Evolutionary conservation across 2,888 invertebrate species (phyloP).

Genomic region (Parelbella ahira): DNA sequence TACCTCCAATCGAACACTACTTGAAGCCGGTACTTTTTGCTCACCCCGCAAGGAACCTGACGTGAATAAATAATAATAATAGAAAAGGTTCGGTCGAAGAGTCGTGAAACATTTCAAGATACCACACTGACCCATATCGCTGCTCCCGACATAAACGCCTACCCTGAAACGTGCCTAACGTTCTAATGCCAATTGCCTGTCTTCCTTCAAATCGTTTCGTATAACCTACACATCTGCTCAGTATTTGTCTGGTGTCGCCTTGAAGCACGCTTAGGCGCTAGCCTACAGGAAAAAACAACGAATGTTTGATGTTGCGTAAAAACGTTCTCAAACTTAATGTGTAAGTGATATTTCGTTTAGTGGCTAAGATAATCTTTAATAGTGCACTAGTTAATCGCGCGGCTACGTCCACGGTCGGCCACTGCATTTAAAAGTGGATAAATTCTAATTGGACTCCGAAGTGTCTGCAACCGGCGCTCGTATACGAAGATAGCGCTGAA

Average conservation of each 20-base stretch:
- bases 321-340: not conserved
- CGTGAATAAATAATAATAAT: too few relatives aligned
- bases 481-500: too few relatives aligned
- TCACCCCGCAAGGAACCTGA: too few relatives aligned
- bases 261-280: constrained; percentile 2
- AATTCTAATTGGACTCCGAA: too few relatives aligned
- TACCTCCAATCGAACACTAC: too few relatives aligned
- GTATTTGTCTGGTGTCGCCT: constrained; percentile 3
- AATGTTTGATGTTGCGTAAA: constrained; percentile 4
- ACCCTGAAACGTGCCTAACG: not conserved
- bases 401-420: too few relatives aligned
- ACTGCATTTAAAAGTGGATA: too few relatives aligned
- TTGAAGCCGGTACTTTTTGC: too few relatives aligned
- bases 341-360: not conserved
- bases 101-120: not conserved
- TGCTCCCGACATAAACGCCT: constrained; percentile 4
- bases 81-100: too few relatives aligned
- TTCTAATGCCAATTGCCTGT: constrained; percentile 12
- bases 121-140: constrained; percentile 18
- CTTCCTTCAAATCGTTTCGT: constrained; percentile 11
- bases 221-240: constrained; percentile 11
- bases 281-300: constrained; percentile 1
- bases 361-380: too few relatives aligned
- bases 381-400: too few relatives aligned
- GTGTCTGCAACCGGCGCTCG: too few relatives aligned